phyloP scores from a whole-genome alignment of 2,797 vertebrate genomes.

The Potorous gilbertii region DNA sequence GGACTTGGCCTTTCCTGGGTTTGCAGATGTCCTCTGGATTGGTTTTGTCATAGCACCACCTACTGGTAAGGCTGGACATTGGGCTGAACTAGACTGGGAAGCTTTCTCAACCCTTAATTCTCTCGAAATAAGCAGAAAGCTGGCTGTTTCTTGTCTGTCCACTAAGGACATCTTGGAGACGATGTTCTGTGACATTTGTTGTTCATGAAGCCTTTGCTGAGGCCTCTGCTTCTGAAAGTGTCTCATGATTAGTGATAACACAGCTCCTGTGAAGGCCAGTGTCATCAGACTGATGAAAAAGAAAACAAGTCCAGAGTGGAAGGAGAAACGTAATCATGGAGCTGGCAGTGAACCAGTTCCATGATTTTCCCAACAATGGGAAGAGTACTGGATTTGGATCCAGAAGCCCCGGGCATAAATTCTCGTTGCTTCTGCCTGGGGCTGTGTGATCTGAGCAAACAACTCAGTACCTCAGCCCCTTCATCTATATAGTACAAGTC shows the following conservation, averaged over 20 bases:
- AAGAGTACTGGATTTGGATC: neutral
- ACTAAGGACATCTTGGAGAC: neutral
- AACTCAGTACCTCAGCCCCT: neutral
- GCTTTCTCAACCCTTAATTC: neutral
- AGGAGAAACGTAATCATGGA: neutral
- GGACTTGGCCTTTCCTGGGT: neutral
- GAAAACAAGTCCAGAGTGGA: neutral
- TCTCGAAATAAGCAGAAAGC: neutral
- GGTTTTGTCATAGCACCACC: conserved; percentile 66
- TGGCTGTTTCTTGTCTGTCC: neutral
- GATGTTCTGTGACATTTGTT: neutral
- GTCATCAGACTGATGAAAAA: neutral
- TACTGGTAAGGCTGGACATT: conserved; percentile 37
- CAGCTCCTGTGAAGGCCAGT: neutral
- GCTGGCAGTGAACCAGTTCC: neutral
- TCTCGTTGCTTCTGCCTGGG: neutral
- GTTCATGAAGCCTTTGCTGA: accelerated
- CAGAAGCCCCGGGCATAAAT: neutral
- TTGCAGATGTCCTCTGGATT: neutral
- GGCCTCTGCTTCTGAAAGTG: neutral
- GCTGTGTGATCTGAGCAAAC: neutral
- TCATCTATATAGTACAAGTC: neutral
- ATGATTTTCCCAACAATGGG: neutral
- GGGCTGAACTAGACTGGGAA: neutral
- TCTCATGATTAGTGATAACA: neutral